Percentiles rank a stretch among this genome's conserved stretches.
These are phyloP conservation scores for Lymantria dispar DNA, from an alignment of 2,888 invertebrate genomes.

Conservation along the genomic window DNA sequence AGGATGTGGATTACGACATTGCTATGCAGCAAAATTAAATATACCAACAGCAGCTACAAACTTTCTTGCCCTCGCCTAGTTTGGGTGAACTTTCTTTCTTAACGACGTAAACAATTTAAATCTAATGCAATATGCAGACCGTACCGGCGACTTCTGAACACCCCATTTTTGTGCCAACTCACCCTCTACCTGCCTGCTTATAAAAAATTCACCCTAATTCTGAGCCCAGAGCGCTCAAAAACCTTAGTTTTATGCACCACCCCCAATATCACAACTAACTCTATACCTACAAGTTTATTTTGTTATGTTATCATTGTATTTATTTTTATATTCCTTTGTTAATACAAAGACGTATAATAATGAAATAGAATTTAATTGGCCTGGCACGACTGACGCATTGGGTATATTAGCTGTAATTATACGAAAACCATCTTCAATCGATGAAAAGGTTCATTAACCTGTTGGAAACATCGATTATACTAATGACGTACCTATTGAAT, in stretches of 20 bases:
- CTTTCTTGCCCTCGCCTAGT: slow-evolving; percentile 52
- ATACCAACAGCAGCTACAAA: slow-evolving; percentile 43
- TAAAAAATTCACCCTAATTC: slow-evolving; percentile 71
- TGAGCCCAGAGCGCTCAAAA: slow-evolving; percentile 37
- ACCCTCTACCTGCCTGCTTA: slow-evolving; percentile 56
- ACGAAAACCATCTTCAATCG: too few species aligned
- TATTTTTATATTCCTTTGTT: too few species aligned
- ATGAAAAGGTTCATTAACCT: too few species aligned
- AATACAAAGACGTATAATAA: too few species aligned
- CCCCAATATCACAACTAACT: slow-evolving; percentile 25
- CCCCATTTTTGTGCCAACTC: slow-evolving; percentile 31
- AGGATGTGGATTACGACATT: slow-evolving; percentile 24
- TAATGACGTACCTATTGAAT: too few species aligned
- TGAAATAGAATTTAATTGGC: too few species aligned
- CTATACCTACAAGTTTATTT: neutral
- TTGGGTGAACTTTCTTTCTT: slow-evolving; percentile 70
- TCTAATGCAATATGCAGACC: slow-evolving; percentile 78
- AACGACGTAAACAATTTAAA: slow-evolving; percentile 81
- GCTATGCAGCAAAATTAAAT: slow-evolving; percentile 46
- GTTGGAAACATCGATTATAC: too few species aligned
- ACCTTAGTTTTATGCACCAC: slow-evolving; percentile 39
- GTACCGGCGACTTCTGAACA: slow-evolving; percentile 48
- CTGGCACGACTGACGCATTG: too few species aligned
- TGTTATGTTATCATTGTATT: too few species aligned
- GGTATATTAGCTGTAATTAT: too few species aligned